phyloP scores from a whole-genome alignment of 2,888 invertebrate genomes.

The Selenia dentaria region DNA sequence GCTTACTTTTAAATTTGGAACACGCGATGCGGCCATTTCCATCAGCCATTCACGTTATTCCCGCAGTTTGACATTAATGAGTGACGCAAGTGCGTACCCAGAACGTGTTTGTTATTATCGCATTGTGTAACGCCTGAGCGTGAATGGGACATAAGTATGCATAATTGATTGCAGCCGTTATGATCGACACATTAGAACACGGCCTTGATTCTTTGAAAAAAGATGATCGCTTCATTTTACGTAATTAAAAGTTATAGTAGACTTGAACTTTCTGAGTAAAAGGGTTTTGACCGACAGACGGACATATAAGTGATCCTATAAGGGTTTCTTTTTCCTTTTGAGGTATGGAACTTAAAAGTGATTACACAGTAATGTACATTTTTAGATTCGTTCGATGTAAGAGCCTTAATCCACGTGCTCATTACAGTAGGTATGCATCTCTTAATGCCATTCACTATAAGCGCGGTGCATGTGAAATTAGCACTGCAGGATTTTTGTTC shows the following conservation, averaged over 20 bases:
- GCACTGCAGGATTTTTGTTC: conserved; percentile 73
- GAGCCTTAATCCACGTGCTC: conserved; percentile 39
- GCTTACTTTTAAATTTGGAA: conserved; percentile 19
- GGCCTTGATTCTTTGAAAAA: background rate
- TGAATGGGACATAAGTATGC: conserved; percentile 5
- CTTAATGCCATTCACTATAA: conserved; percentile 64
- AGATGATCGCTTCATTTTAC: conserved; percentile 3
- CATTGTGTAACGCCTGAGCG: conserved; percentile 47
- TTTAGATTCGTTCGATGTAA: conserved; percentile 17
- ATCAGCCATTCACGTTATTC: conserved; percentile 17
- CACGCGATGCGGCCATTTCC: conserved; percentile 16
- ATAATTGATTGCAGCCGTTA: conserved; percentile 3
- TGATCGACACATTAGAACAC: conserved; percentile 1
- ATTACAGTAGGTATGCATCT: conserved; percentile 45
- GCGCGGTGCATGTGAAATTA: conserved; percentile 71
- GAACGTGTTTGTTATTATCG: conserved; percentile 41
- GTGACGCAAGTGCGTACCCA: conserved; percentile 50
- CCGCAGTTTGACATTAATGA: conserved; percentile 29
- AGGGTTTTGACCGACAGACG: too few species aligned
- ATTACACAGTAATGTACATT: too few species aligned
- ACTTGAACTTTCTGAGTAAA: too few species aligned
- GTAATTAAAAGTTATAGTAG: too few species aligned
- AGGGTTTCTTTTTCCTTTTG: too few species aligned
- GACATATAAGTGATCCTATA: too few species aligned
- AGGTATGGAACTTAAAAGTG: too few species aligned